phyloP scores from a whole-genome alignment of 2,797 vertebrate species.

The Enteromius paludinosus region DNA sequence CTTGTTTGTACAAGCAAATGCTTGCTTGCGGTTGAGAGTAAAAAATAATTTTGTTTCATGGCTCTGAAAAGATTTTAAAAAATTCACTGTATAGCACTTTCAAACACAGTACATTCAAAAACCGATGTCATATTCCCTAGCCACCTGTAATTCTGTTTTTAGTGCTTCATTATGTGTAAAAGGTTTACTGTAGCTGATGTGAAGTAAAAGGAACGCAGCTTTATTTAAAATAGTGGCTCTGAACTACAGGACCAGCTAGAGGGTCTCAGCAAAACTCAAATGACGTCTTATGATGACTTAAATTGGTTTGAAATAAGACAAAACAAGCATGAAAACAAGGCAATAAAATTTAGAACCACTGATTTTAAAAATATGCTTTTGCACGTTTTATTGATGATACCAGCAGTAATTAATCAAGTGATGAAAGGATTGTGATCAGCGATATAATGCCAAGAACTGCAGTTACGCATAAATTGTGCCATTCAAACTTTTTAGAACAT shows the following conservation, averaged over 20 bases:
- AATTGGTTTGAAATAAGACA: background rate
- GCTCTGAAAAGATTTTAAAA: background rate
- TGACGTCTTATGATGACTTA: background rate
- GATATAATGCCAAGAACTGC: background rate
- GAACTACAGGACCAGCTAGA: background rate
- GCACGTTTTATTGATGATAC: background rate
- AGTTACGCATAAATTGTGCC: background rate
- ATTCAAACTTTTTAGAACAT: slow-evolving; percentile 12
- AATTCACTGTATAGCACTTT: background rate
- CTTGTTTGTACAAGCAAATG: slow-evolving; percentile 7
- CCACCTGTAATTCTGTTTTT: background rate
- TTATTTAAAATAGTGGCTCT: background rate
- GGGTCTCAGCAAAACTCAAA: background rate
- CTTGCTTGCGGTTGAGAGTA: background rate
- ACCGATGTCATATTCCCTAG: background rate
- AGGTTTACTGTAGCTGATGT: background rate
- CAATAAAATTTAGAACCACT: background rate
- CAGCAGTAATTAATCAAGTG: slow-evolving; percentile 19
- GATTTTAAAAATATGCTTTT: background rate
- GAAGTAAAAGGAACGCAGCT: background rate
- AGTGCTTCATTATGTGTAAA: background rate
- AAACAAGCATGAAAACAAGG: background rate
- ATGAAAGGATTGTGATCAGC: slow-evolving; percentile 7
- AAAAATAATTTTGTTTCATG: background rate
- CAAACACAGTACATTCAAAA: background rate